These are phyloP conservation scores for Zygaena filipendulae DNA, from an alignment of 2,888 invertebrate genomes.

Conservation along the genomic window DNA sequence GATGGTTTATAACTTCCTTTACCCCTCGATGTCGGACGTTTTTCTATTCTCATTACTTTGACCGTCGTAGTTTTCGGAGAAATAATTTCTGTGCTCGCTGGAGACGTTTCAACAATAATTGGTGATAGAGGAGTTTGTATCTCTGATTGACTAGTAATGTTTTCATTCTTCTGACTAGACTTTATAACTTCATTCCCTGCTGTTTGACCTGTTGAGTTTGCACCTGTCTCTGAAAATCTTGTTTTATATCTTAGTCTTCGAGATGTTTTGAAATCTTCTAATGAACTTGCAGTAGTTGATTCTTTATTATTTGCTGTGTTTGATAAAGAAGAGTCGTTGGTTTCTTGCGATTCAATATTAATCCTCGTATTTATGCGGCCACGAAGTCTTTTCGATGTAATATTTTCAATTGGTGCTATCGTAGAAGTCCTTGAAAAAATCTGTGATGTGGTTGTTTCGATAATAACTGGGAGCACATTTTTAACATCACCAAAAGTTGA, in stretches of 20 bases:
- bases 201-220: constrained; percentile 46
- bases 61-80: constrained; percentile 30
- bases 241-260: constrained; percentile 47
- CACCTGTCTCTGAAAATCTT: constrained; percentile 41
- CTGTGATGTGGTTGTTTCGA: constrained; percentile 27
- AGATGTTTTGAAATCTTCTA: constrained; percentile 34
- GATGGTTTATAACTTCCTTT: constrained; percentile 30
- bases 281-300: constrained; percentile 36
- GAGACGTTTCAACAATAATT: constrained; percentile 24
- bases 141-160: constrained; percentile 44
- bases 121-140: constrained; percentile 23
- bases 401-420: constrained; percentile 28
- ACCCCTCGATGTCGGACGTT: constrained; percentile 34
- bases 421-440: constrained; percentile 37
- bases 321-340: constrained; percentile 45
- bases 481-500: constrained; percentile 33
- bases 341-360: constrained; percentile 33
- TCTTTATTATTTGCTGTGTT: constrained; percentile 31
- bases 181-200: constrained; percentile 34
- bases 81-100: constrained; percentile 34
- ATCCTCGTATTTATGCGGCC: constrained; percentile 35
- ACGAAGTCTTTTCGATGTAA: constrained; percentile 25
- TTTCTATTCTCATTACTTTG: constrained; percentile 37
- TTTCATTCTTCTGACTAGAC: constrained; percentile 48
- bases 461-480: constrained; percentile 29